Evolutionary conservation across 2,888 invertebrate species (phyloP).

Genomic region (Plemyria rubiginata): DNA sequence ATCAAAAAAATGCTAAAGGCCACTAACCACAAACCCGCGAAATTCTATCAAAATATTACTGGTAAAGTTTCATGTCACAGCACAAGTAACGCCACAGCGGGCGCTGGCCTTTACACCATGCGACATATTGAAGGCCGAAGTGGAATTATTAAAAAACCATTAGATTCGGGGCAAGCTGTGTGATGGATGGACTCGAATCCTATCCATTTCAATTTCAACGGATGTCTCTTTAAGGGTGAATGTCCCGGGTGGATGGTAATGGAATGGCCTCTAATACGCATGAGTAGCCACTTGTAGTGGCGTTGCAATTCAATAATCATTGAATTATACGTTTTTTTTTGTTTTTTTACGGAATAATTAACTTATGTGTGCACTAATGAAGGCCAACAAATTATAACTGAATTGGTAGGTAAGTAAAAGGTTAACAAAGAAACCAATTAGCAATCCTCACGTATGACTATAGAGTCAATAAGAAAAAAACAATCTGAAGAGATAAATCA

Average conservation of each 20-base stretch:
- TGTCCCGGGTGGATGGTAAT: slow-evolving; percentile 70
- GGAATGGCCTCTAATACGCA: slow-evolving; percentile 45
- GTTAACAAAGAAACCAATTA: too few species aligned
- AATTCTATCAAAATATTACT: not conserved
- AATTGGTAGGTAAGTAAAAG: too few species aligned
- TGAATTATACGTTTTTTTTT: not conserved
- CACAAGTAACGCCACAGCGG: not conserved
- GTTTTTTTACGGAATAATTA: too few species aligned
- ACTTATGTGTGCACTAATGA: too few species aligned
- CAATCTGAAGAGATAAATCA: too few species aligned
- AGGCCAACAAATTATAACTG: too few species aligned
- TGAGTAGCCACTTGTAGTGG: slow-evolving; percentile 16
- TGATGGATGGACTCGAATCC: slow-evolving; percentile 82
- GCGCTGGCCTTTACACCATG: slow-evolving; percentile 61
- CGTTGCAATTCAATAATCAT: slow-evolving; percentile 5
- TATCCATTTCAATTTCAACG: slow-evolving; percentile 82
- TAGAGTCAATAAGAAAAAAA: too few species aligned
- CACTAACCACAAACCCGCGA: not conserved
- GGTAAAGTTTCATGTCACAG: too few species aligned
- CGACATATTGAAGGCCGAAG: slow-evolving; percentile 62
- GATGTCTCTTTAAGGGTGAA: slow-evolving; percentile 71
- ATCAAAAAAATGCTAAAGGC: slow-evolving; percentile 16
- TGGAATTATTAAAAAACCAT: slow-evolving; percentile 84
- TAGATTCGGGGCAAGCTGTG: slow-evolving; percentile 72
- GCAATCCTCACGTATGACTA: too few species aligned